A percentile compares a stretch with the other conserved stretches of the same genome.
phyloP scores from a whole-genome alignment of 2,113 vertebrate genomes.

The Tupaia tana region DNA sequence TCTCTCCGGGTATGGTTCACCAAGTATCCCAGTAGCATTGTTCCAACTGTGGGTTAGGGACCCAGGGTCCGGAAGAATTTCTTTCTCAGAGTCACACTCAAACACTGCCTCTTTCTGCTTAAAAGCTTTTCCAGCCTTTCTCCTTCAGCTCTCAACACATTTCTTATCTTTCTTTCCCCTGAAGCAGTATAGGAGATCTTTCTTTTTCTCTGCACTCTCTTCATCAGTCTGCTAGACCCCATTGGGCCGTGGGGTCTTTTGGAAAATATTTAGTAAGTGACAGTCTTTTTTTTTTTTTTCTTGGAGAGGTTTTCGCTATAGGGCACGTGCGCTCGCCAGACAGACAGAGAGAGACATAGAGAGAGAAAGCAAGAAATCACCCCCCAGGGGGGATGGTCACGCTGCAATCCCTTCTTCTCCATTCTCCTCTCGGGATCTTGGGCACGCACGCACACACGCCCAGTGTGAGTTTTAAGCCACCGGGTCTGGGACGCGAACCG shows the following conservation, averaged over 20 bases:
- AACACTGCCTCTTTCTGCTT: not conserved
- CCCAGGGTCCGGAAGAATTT: slow-evolving; percentile 36
- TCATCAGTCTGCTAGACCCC: not conserved
- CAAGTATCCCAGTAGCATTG: slow-evolving; percentile 10
- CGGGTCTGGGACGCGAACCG: no score
- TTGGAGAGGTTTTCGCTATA: no score
- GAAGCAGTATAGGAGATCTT: not conserved
- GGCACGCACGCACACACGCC: no score
- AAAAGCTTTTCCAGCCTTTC: not conserved
- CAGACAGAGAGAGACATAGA: no score
- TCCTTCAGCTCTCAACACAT: not conserved
- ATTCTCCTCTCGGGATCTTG: no score
- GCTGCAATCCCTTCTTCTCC: no score
- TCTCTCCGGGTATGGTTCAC: slow-evolving; percentile 58
- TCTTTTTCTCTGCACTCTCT: not conserved
- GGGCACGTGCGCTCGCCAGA: no score
- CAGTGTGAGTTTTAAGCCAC: no score
- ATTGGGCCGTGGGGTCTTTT: no score
- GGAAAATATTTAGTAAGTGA: not conserved
- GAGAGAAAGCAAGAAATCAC: no score
- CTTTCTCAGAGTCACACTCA: not conserved
- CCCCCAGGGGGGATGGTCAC: no score
- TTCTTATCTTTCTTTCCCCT: not conserved
- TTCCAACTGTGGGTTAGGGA: slow-evolving; percentile 13
- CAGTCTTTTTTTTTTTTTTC: no score